Evolutionary conservation across 64 coral and sea anemone genomes (phyloP), one percentile per base, ranked within the genome.

Genomic region (Catalaphyllia jardinei): DNA sequence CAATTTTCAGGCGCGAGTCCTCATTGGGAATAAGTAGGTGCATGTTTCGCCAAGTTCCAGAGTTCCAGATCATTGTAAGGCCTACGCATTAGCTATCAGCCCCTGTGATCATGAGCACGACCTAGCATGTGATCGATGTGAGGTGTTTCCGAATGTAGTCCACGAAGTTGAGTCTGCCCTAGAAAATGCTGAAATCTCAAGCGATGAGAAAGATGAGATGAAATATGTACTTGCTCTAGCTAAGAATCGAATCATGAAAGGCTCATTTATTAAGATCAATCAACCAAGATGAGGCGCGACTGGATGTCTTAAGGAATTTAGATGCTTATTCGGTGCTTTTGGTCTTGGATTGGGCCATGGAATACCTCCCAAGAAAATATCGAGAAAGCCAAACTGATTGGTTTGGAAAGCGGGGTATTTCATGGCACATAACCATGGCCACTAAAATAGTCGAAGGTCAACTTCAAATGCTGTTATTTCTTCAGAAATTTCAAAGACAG

Each of bases 41-140:
- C 88, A 89, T 89, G 88, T 89, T 29, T 89, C 77, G 71, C 67
- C 88, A 89, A 89, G 64, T 62, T 89, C 76, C 18, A 29, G 75
- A 25, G 87, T 89, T 38, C 87, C 88, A 67, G 88, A 89, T 31
- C 88, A 89, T 64, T 89, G 88, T 31, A 72, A 77, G 27, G 76
- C 65, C 0, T 89, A 72, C 77, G 76, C 88, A 64, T 80, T 27
- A 88, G 87, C 51, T 60, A 62, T 64, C 29, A 62, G 14, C 20
- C 19, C 51, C 52, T 88, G 74, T 77, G 59, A 78, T 78, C 87
- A 88, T 62, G 51, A 74, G 25, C 29, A 74, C 72, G 72, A 74
- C 17, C 72, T 74, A 1, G 29, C 10, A 74, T 74, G 72, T 74
- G 72, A 74, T 74, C 72, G 72, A 18, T 74, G 72, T 17, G 72